Conservation (phyloP, 2,113 vertebrate genomes). For the Eptatretus burgeri region DNA sequence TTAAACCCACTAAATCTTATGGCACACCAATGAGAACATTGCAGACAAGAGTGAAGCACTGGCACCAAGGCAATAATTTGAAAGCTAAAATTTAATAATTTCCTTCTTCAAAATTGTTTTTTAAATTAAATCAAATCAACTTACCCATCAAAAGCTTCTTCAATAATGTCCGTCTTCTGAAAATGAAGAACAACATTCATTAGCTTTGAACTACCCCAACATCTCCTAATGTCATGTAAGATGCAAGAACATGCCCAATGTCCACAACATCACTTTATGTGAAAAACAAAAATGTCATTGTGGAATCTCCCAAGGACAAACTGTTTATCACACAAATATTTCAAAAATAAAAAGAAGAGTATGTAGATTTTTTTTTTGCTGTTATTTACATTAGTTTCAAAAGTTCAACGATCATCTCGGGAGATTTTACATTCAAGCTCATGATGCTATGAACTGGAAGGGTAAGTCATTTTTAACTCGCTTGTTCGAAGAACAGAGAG, state of each 20-base stretch:
- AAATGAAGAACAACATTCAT: slow-evolving; percentile 10
- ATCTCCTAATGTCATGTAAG: accelerated
- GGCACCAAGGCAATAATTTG: not conserved
- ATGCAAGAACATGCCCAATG: not conserved
- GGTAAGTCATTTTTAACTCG: too few relatives aligned
- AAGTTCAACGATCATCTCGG: too few relatives aligned
- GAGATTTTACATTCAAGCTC: too few relatives aligned
- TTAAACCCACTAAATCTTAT: not conserved
- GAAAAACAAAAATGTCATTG: not conserved
- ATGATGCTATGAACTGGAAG: too few relatives aligned
- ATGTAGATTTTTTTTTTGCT: not conserved
- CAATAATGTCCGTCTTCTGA: slow-evolving; percentile 88
- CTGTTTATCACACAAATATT: not conserved
- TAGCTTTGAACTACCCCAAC: not conserved
- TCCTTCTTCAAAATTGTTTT: not conserved
- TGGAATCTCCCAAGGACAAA: not conserved
- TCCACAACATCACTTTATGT: not conserved
- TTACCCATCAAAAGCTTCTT: slow-evolving; percentile 93
- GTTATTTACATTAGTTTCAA: too few relatives aligned
- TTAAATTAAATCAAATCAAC: slow-evolving; percentile 11
- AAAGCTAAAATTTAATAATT: not conserved
- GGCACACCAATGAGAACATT: not conserved
- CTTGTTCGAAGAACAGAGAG: too few relatives aligned
- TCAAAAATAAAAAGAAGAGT: not conserved
- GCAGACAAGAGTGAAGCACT: not conserved